Base-by-base conservation (phyloP, 2,113 vertebrate genomes). In the Paradoxurus hermaphroditus region DNA sequence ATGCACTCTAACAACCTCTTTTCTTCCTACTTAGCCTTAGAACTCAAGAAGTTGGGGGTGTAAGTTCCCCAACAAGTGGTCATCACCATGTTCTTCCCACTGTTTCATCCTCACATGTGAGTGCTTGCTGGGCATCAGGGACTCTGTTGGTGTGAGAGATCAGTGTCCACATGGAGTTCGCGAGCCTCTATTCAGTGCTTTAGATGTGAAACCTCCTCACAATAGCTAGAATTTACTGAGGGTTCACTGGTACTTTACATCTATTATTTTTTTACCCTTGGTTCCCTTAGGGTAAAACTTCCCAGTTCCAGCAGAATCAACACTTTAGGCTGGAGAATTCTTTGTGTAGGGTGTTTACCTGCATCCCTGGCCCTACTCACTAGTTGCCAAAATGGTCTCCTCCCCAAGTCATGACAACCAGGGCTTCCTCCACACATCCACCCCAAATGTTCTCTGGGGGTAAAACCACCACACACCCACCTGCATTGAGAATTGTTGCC, bases 141-240 rank as follows among this genome's bases (percentile, higher is more conserved):
- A 62, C n/a, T 29, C 3, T 2, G 0, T 25, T 36, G 34, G 56
- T 23, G 0, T 1, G 21, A 9, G 31, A 18, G 15, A 56, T 2
- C 0, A 0, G 3, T 0, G 27, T 12, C 29, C 1, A 2, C 2
- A 10, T 4, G 1, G 2, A 39, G 0, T 15, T 65, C 1, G 10
- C 5, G 18, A 14, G 62, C 39, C 41, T 70, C 51, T 68, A 21
- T 4, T 2, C 5, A 36, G 59, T 70, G 44, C 3, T 4, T 78
- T 39, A 68, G 68, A 46, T 63, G 34, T 7, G 16, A 68, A 34
- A 46, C 36, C 29, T 36, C 34, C 34, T 39, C 23, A 16, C 12
- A 49, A 15, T n/a, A 16, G 13, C 56, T 63, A 34, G 46, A 36
- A n/a, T 31, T 21, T 68, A 84, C 2, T 39, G 70, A 90, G 25